Conservation (phyloP, 1,140 invertebrate species). For the Macrocentrus cingulum region DNA sequence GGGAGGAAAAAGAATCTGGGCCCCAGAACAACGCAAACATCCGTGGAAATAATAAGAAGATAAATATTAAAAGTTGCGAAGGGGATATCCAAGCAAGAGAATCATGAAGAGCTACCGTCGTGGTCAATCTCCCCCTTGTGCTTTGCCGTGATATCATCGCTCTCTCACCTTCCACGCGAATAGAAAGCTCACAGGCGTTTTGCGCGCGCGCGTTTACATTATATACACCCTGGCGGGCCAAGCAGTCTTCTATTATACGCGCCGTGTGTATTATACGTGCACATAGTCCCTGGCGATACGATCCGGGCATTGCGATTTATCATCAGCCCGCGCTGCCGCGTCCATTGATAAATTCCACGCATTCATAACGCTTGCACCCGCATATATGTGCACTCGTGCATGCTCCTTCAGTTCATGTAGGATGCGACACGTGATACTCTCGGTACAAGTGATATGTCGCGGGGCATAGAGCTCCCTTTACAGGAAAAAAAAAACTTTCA, state of each 20-base stretch:
- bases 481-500: no score
- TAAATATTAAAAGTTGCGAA: slow-evolving; percentile 11
- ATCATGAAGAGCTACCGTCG: slow-evolving; percentile 14
- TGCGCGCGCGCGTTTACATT: not conserved
- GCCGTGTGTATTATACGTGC: no score
- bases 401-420: not conserved
- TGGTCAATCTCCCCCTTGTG: slow-evolving; percentile 1
- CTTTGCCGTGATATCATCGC: slow-evolving; percentile 22
- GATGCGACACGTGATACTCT: slow-evolving; percentile 27
- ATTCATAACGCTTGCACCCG: slow-evolving; percentile 45
- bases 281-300: slow-evolving; percentile 38
- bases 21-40: not conserved
- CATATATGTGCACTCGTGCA: not conserved
- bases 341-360: slow-evolving; percentile 59
- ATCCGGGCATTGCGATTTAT: slow-evolving; percentile 51
- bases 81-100: slow-evolving; percentile 16
- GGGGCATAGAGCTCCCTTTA: slow-evolving; percentile 18
- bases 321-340: slow-evolving; percentile 48
- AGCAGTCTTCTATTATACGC: not conserved
- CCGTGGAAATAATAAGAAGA: not conserved
- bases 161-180: slow-evolving; percentile 34
- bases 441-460: slow-evolving; percentile 8
- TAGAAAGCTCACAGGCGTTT: slow-evolving; percentile 31
- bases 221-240: not conserved
- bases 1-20: no score